Conservation (phyloP, 2,888 invertebrate genomes). For the Reticulitermes lucifugus region DNA sequence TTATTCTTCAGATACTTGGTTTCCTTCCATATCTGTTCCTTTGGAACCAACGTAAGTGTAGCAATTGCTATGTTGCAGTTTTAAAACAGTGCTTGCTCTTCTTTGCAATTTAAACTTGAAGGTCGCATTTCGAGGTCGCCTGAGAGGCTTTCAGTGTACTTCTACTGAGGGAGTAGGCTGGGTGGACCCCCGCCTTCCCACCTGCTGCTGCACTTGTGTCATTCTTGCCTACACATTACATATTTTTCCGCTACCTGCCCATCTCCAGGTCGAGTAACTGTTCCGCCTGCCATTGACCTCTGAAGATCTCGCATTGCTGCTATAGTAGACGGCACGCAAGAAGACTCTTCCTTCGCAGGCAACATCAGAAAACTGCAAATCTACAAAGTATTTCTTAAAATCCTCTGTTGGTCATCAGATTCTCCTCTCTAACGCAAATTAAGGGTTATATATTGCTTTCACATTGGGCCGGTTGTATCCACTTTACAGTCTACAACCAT, state of each 20-base stretch:
- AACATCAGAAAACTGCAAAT: no score
- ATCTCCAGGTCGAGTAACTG: slow-evolving; percentile 27
- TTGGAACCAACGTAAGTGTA: no score
- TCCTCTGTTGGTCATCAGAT: no score
- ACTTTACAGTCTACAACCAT: no score
- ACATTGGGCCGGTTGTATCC: no score
- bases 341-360: neutral
- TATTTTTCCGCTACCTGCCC: neutral
- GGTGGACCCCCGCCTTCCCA: neutral
- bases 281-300: slow-evolving; percentile 23
- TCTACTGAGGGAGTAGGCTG: neutral
- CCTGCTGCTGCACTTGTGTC: neutral
- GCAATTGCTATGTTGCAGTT: no score
- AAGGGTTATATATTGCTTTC: no score
- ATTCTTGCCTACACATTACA: neutral
- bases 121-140: neutral
- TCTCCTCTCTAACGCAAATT: no score
- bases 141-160: neutral
- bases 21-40: no score
- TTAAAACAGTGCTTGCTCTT: no score
- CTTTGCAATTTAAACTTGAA: neutral
- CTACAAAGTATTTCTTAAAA: no score
- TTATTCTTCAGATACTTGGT: no score
- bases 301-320: neutral
- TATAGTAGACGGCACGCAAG: neutral